Conservation (phyloP, 2,888 invertebrate genomes). For the Leptinotarsa haldemani region DNA sequence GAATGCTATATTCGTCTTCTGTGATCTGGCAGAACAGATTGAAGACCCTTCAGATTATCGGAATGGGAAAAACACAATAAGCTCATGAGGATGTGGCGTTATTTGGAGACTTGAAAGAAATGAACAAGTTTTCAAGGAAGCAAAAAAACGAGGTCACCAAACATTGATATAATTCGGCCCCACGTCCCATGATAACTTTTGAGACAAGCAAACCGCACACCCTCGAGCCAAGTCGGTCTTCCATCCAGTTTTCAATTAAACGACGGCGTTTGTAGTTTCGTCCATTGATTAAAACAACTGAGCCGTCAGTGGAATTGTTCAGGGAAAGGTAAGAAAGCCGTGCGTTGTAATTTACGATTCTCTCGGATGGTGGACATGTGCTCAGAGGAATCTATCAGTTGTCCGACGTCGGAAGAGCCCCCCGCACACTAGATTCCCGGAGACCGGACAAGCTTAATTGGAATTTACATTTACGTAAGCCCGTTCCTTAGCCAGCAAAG, state of each 20-base stretch:
- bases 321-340: constrained; percentile 14
- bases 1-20: too few species aligned
- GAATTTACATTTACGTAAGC: constrained; percentile 63
- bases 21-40: too few species aligned
- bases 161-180: too few species aligned
- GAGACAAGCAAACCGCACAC: not conserved
- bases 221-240: not conserved
- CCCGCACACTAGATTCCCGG: constrained; percentile 60
- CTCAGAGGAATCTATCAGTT: constrained; percentile 65
- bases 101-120: too few species aligned
- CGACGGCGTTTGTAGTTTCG: constrained; percentile 28
- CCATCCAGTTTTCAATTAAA: constrained; percentile 32
- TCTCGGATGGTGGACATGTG: constrained; percentile 59
- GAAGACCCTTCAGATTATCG: too few species aligned
- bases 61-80: too few species aligned
- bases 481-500: constrained; percentile 54
- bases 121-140: too few species aligned
- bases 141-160: too few species aligned
- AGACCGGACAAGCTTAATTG: constrained; percentile 64
- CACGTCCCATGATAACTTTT: not conserved
- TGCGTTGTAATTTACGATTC: constrained; percentile 60
- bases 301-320: constrained; percentile 34
- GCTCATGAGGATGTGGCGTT: too few species aligned
- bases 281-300: constrained; percentile 37
- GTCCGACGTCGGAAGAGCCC: constrained; percentile 60